Base-by-base conservation (phyloP, 2,888 invertebrate genomes). In the Eurytoma adleriae region DNA sequence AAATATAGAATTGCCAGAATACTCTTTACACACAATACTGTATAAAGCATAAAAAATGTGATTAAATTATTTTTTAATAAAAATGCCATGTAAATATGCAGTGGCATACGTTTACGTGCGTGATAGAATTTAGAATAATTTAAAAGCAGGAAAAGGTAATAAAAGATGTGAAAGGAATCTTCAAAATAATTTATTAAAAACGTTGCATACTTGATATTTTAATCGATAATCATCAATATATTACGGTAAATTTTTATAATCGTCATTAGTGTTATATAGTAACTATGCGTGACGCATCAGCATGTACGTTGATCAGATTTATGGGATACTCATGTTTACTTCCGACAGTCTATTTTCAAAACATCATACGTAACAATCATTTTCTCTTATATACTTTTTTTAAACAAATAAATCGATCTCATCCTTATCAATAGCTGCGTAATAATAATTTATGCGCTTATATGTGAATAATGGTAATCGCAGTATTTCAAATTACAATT, bases 121-220 rank as follows among this genome's bases (percentile, higher is more conserved):
- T 24, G 24, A 24, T 24, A 1, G 2, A 1, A 24, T 24, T 24
- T 24, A 1, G 1, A 24, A 13, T 54, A 27, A 16, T 18, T 14
- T 12, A 16, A 2, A 56, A 16, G 12, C 40, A n/a, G 0, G 64
- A 12, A n/a, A 18, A 48, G 12, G 56, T 50, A 48, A 14, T 48
- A 62, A 85, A 84, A 83, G 76, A 50, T 81, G 59, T 54, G 30
- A 73, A 40, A 83, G 56, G 86, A 87, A 89, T 88, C 86, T 88
- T 88, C 86, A 88, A 89, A 89, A 89, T 89, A 89, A 90, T 90
- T 89, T 87, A 89, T 89, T 89, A 88, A 88, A 89, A 90, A 89
- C 86, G 87, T 89, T 85, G 87, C 86, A 86, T 87, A 87, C 85
- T 87, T 86, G 86, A 88, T 88, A 88, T 85, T 88, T 85, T 87